phyloP scores from a whole-genome alignment of 1,140 invertebrate genomes.

The Musca vetustissima region DNA sequence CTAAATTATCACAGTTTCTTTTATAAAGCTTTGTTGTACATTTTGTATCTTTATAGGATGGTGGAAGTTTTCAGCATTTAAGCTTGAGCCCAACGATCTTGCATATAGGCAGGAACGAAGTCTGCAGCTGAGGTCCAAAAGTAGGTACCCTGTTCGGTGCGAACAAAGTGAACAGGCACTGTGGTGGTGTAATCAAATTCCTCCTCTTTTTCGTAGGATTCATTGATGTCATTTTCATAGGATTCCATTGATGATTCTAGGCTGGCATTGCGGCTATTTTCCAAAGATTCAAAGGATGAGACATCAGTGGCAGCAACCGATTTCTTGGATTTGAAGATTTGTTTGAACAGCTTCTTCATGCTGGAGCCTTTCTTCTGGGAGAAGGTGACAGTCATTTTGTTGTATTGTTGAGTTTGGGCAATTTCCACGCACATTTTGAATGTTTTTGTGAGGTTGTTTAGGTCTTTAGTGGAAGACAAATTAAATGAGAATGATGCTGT shows the following conservation, averaged over 20 bases:
- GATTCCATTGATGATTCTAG: conserved; percentile 41
- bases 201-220: conserved; percentile 45
- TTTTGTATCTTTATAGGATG: too few species aligned
- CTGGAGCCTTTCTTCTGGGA: conserved; percentile 46
- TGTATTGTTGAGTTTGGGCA: conserved; percentile 34
- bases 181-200: conserved; percentile 48
- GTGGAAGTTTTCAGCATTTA: conserved; percentile 27
- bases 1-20: too few species aligned
- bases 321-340: conserved; percentile 49
- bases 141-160: conserved; percentile 60
- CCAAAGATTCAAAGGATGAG: conserved; percentile 47
- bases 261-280: conserved; percentile 50
- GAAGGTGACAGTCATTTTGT: conserved; percentile 34
- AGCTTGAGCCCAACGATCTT: conserved; percentile 60
- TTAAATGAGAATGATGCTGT: conserved; percentile 52
- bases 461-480: conserved; percentile 47
- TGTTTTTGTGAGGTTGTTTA: conserved; percentile 26
- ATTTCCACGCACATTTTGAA: conserved; percentile 40
- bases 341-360: conserved; percentile 50
- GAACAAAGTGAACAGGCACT: conserved; percentile 60
- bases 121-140: conserved; percentile 60
- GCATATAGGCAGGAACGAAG: conserved; percentile 49
- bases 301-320: conserved; percentile 46
- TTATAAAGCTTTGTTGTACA: too few species aligned
- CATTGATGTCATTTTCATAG: conserved; percentile 50